Conservation (phyloP, 2,113 vertebrate species). For the Cichladusa arquata region DNA sequence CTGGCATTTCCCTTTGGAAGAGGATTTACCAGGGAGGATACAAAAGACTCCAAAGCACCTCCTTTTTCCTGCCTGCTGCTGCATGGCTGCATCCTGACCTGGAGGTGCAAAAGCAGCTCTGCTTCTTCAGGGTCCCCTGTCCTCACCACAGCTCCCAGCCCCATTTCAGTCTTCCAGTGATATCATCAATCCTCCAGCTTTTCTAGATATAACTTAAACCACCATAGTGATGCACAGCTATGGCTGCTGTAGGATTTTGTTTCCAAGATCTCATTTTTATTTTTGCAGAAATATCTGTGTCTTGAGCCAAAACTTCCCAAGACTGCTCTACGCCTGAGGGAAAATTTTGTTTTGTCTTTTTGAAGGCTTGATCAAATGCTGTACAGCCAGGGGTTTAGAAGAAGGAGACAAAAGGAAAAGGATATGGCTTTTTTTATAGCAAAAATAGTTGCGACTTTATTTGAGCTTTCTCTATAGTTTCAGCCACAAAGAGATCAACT, state of each 20-base stretch:
- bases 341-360: constrained; percentile 25
- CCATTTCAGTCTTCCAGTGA: background rate
- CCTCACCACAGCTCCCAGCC: background rate
- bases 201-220: background rate
- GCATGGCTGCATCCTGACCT: background rate
- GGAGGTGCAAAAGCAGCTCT: background rate
- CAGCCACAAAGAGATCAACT: background rate
- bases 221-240: background rate
- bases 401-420: background rate
- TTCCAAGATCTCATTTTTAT: background rate
- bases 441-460: background rate
- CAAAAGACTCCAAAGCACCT: background rate
- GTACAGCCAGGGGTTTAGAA: constrained; percentile 21
- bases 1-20: background rate
- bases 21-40: background rate
- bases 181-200: background rate
- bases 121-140: background rate
- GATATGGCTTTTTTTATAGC: background rate
- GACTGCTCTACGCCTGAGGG: constrained; percentile 10
- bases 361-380: constrained; percentile 42
- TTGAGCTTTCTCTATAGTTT: constrained; percentile 17
- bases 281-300: background rate
- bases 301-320: constrained; percentile 14
- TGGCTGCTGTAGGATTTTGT: background rate
- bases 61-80: background rate